Conservation (phyloP, 2,888 invertebrate species). For the Ichneumoninae sp. region DNA sequence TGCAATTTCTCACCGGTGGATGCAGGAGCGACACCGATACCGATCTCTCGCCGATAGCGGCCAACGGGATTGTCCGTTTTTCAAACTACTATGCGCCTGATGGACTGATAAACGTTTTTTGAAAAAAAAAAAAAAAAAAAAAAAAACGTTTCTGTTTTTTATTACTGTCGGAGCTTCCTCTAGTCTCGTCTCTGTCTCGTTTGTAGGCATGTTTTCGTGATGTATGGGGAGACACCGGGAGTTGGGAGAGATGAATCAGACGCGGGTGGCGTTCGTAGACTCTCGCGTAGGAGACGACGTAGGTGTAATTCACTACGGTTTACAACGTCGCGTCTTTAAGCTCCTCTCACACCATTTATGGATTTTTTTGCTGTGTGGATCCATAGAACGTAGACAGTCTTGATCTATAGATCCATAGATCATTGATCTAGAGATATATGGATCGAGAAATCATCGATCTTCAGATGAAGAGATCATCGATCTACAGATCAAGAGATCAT, state of each 20-base stretch:
- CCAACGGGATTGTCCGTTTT: constrained; percentile 9
- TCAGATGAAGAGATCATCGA: background rate
- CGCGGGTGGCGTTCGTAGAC: constrained; percentile 34
- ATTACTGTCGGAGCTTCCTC: background rate
- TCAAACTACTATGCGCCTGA: background rate
- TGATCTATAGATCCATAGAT: background rate
- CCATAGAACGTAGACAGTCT: background rate
- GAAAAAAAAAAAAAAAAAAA: no score
- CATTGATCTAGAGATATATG: no score
- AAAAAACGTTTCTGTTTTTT: background rate
- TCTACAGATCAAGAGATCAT: no score
- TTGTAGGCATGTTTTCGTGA: background rate
- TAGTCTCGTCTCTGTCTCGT: background rate
- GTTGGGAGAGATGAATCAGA: constrained; percentile 58
- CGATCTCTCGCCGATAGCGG: constrained; percentile 42
- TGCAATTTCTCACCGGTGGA: constrained; percentile 38
- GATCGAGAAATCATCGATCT: background rate
- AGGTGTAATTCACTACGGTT: constrained; percentile 46
- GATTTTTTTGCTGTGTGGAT: background rate
- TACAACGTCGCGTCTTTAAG: background rate
- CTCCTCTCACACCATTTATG: constrained; percentile 9
- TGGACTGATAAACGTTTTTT: background rate
- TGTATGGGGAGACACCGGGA: constrained; percentile 7
- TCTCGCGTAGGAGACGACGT: constrained; percentile 58
- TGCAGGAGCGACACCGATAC: constrained; percentile 59